These are phyloP conservation scores for Charina bottae DNA, from an alignment of 2,113 vertebrate genomes.

Conservation along the genomic window DNA sequence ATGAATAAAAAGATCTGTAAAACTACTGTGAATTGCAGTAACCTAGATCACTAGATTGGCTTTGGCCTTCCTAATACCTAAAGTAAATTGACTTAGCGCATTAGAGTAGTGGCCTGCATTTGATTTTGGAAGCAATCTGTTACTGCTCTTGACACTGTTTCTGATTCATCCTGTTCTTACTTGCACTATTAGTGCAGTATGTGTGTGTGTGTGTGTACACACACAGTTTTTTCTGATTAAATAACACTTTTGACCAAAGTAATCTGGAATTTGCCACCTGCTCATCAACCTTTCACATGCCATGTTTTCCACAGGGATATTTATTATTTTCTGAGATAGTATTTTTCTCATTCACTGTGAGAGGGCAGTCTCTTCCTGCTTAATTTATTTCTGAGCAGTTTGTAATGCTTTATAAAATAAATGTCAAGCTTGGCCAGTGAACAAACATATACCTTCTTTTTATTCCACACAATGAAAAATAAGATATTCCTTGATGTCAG, in stretches of 20 bases:
- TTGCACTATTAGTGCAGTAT: not conserved
- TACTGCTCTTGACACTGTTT: constrained; percentile 3
- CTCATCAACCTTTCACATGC: constrained; percentile 18
- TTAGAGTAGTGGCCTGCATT: not conserved
- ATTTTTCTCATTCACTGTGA: not conserved
- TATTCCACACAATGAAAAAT: not conserved
- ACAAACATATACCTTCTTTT: not conserved
- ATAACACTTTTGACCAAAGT: not conserved
- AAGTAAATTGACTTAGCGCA: constrained; percentile 7
- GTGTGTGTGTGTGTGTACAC: too few species aligned
- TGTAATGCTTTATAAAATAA: not conserved
- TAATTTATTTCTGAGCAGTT: constrained; percentile 17
- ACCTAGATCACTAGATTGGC: constrained; percentile 9
- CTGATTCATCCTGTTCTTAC: not conserved
- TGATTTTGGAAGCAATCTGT: constrained; percentile 15
- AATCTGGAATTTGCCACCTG: constrained; percentile 16
- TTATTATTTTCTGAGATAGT: constrained; percentile 16
- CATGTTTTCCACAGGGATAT: constrained; percentile 1
- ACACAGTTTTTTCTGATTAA: not conserved
- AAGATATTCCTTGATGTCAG: not conserved
- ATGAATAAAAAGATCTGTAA: not conserved
- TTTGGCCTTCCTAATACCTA: constrained; percentile 34
- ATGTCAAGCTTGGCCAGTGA: not conserved
- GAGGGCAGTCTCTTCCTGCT: constrained; percentile 16
- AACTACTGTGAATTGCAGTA: not conserved